Evolutionary conservation across 2,797 vertebrate genomes (phyloP).

Genomic region (Sebastes melanostomus): DNA sequence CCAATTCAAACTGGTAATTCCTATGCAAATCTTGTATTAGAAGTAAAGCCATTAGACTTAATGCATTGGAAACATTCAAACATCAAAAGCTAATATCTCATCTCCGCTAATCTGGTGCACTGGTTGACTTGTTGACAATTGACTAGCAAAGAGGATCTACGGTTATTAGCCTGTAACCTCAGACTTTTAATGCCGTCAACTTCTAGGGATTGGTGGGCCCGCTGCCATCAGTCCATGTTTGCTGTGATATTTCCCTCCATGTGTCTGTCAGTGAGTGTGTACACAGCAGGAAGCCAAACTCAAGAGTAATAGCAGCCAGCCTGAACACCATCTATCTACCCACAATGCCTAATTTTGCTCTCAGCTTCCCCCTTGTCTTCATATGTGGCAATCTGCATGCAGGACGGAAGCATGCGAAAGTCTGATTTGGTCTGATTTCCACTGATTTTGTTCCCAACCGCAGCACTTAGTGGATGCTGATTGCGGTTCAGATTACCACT

Average conservation of each 20-base stretch:
- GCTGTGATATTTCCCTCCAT: conserved; percentile 28
- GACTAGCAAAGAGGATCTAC: conserved; percentile 28
- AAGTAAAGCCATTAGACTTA: conserved; percentile 62
- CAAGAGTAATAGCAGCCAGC: conserved; percentile 26
- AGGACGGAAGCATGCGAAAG: conserved; percentile 22
- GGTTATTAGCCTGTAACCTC: conserved; percentile 42
- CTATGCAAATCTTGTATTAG: conserved; percentile 54
- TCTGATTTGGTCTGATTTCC: conserved; percentile 59
- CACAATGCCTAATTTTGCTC: conserved; percentile 37
- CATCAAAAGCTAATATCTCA: conserved; percentile 51
- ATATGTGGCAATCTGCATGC: conserved; percentile 53
- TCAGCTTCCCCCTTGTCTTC: conserved; percentile 28
- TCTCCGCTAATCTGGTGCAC: conserved; percentile 48
- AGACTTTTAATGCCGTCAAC: conserved; percentile 17
- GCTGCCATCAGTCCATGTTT: conserved; percentile 33
- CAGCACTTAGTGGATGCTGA: conserved; percentile 48
- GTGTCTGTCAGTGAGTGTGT: conserved; percentile 25
- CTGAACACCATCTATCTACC: conserved; percentile 12
- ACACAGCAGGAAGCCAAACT: conserved; percentile 29
- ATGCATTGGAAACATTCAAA: conserved; percentile 53
- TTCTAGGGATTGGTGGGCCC: conserved; percentile 13
- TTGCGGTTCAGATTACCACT: conserved; percentile 54
- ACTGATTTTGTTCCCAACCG: conserved; percentile 53
- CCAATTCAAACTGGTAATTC: conserved; percentile 52
- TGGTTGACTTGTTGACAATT: conserved; percentile 52